phyloP scores from a whole-genome alignment of 2,113 vertebrate species.

The Shinisaurus crocodilurus region DNA sequence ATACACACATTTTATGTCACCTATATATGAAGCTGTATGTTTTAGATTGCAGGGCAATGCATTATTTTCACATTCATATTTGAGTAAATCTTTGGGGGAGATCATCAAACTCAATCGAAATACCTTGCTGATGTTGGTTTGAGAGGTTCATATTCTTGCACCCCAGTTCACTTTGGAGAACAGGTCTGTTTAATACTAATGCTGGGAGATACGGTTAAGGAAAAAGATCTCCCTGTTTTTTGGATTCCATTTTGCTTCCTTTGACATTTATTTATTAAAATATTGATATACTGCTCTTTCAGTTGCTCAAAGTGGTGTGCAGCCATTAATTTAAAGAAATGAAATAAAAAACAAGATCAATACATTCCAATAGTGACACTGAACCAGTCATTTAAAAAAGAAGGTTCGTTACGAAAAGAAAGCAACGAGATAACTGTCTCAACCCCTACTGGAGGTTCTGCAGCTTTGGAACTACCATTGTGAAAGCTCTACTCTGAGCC shows the following conservation, averaged over 20 bases:
- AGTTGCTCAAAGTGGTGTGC: neutral
- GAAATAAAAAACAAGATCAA: neutral
- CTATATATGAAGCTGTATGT: neutral
- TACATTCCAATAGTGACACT: neutral
- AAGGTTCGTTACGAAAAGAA: neutral
- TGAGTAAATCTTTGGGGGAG: neutral
- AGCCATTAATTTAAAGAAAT: neutral
- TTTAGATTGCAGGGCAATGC: neutral
- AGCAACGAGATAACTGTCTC: neutral
- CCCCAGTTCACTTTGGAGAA: neutral
- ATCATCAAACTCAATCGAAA: neutral
- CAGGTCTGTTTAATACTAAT: neutral
- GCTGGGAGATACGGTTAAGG: neutral
- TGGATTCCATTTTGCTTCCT: neutral
- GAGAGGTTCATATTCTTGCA: neutral
- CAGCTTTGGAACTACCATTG: neutral
- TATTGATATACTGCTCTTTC: neutral
- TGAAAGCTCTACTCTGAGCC: neutral
- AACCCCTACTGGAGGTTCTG: neutral
- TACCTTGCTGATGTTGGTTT: neutral
- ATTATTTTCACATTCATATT: neutral
- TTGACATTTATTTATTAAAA: neutral
- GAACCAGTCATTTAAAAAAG: neutral
- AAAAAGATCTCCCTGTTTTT: neutral
- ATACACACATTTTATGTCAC: neutral